These are phyloP conservation scores for Metallyticus violacea DNA, from an alignment of 2,888 invertebrate genomes.

Conservation along the genomic window DNA sequence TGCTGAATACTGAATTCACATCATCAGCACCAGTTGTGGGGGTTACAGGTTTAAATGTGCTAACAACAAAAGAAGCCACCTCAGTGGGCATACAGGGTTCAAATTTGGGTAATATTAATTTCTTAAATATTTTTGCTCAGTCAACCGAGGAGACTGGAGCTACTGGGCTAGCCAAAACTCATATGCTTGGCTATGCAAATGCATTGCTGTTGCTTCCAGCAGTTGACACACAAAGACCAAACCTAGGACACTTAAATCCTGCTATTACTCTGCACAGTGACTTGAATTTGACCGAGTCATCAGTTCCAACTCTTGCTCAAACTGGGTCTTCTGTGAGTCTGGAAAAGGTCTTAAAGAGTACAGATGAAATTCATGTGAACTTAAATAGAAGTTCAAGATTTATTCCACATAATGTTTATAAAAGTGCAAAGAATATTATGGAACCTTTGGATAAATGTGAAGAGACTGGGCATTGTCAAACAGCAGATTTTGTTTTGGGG, in stretches of 20 bases:
- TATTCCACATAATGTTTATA: neutral
- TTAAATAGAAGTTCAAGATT: neutral
- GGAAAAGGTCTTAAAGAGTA: neutral
- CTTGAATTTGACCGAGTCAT: neutral
- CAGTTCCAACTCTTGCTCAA: neutral
- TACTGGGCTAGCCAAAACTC: neutral
- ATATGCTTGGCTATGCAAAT: neutral
- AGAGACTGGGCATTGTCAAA: neutral
- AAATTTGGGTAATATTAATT: neutral
- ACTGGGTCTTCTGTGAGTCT: too few species aligned
- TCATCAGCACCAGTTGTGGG: neutral
- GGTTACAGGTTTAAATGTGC: neutral
- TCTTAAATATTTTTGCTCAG: neutral
- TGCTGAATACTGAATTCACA: too few species aligned
- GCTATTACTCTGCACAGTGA: neutral
- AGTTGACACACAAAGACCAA: neutral
- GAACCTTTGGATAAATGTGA: neutral
- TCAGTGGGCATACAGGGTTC: neutral
- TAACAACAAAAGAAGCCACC: neutral
- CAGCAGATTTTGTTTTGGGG: neutral
- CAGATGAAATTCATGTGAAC: neutral
- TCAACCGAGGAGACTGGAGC: neutral
- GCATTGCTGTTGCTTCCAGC: neutral
- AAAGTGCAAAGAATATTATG: neutral
- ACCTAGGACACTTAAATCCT: neutral